phyloP scores from a whole-genome alignment of 2,797 vertebrate species.

The Pitangus sulphuratus region DNA sequence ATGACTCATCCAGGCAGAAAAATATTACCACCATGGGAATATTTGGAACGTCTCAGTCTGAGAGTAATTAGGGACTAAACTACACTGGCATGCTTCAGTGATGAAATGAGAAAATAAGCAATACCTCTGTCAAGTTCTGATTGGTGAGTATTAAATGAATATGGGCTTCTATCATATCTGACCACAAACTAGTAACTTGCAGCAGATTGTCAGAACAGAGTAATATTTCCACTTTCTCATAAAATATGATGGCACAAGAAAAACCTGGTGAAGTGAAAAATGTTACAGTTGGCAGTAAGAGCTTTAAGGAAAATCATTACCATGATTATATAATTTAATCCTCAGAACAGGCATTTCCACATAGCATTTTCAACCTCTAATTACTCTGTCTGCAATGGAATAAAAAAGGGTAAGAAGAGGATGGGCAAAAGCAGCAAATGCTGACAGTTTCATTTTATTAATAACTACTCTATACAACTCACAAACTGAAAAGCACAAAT shows the following conservation, averaged over 20 bases:
- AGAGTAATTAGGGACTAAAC: conserved; percentile 97
- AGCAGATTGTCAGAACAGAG: conserved; percentile 65
- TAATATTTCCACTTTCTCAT: conserved; percentile 65
- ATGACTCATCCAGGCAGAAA: conserved; percentile 93
- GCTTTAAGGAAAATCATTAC: conserved; percentile 76
- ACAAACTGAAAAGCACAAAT: conserved; percentile 72
- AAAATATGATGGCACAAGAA: conserved; percentile 59
- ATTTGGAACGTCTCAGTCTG: conserved; percentile 87
- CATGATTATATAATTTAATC: conserved; percentile 74
- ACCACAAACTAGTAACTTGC: conserved; percentile 74
- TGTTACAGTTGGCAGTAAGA: conserved; percentile 71
- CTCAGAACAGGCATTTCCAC: conserved; percentile 67
- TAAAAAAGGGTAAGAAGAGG: conserved; percentile 38
- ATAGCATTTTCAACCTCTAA: conserved; percentile 69
- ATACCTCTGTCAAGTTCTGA: conserved; percentile 82
- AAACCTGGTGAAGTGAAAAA: conserved; percentile 67
- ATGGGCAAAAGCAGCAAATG: conserved; percentile 64
- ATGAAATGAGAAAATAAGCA: conserved; percentile 84
- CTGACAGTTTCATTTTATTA: conserved; percentile 77
- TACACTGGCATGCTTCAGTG: conserved; percentile 88
- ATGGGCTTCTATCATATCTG: conserved; percentile 73
- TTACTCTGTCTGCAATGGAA: conserved; percentile 68
- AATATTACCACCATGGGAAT: conserved; percentile 95
- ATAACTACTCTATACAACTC: conserved; percentile 73
- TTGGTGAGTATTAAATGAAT: conserved; percentile 78